phyloP scores from a whole-genome alignment of 2,888 invertebrate species.

The Lasioglossum calceatum region DNA sequence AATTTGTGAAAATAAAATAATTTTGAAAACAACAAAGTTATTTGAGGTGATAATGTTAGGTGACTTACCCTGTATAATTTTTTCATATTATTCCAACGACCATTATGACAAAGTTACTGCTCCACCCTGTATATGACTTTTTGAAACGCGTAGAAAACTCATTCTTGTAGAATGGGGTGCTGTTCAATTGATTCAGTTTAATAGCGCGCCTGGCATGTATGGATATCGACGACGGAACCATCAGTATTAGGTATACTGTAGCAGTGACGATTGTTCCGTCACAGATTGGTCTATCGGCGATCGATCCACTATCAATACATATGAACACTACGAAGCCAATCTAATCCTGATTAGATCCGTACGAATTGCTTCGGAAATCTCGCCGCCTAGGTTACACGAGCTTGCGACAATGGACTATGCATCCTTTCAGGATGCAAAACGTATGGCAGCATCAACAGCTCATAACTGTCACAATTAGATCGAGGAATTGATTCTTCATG shows the following conservation, averaged over 20 bases:
- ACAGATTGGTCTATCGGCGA: constrained; percentile 51
- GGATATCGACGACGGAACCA: constrained; percentile 28
- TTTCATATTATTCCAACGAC: too few relatives aligned
- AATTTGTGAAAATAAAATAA: too few relatives aligned
- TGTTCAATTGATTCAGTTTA: constrained; percentile 28
- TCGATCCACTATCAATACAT: constrained; percentile 47
- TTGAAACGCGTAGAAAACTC: not conserved
- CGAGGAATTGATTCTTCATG: too few relatives aligned
- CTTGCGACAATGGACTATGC: not conserved
- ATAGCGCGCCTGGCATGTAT: constrained; percentile 23
- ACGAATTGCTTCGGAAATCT: constrained; percentile 39
- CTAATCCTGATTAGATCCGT: constrained; percentile 57
- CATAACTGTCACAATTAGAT: not conserved
- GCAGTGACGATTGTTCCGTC: constrained; percentile 51
- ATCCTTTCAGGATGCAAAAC: too few relatives aligned
- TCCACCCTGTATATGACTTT: too few relatives aligned
- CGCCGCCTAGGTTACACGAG: not conserved
- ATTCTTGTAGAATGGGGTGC: not conserved
- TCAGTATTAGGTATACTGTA: constrained; percentile 46
- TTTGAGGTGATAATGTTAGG: too few relatives aligned
- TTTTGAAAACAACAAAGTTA: too few relatives aligned
- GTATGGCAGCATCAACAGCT: not conserved
- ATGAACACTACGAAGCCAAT: constrained; percentile 41
- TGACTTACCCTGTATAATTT: too few relatives aligned
- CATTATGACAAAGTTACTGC: too few relatives aligned